These are phyloP conservation scores for Onychostruthus taczanowskii DNA, from an alignment of 2,113 vertebrate genomes.

Conservation along the genomic window DNA sequence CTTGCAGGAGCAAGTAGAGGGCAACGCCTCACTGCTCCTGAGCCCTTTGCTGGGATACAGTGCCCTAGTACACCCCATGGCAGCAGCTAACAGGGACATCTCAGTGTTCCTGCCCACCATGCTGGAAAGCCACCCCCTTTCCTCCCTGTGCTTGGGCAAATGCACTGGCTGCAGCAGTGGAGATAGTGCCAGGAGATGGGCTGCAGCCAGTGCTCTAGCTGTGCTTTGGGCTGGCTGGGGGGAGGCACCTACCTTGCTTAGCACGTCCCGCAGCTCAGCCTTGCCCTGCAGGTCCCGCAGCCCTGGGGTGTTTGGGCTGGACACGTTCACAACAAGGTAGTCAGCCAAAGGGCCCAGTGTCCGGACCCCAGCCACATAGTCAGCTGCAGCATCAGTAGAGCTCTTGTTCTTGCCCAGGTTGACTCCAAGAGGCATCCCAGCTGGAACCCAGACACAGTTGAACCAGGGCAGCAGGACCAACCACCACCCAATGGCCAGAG, in stretches of 20 bases:
- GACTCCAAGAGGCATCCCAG: constrained; percentile 88
- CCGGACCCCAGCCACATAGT: constrained; percentile 85
- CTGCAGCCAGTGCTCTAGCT: background rate
- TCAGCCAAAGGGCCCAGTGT: constrained; percentile 88
- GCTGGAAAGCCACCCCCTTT: fast-evolving
- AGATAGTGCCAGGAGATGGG: background rate
- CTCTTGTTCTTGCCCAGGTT: constrained; percentile 96
- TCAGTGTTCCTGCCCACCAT: background rate
- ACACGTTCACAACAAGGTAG: constrained; percentile 95
- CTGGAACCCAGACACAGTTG: constrained; percentile 47
- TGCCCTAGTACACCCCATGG: fast-evolving
- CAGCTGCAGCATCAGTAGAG: constrained; percentile 81
- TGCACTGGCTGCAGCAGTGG: background rate
- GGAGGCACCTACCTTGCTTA: constrained; percentile 77
- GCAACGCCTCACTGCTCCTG: background rate
- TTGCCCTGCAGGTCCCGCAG: constrained; percentile 88
- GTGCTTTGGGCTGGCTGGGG: background rate
- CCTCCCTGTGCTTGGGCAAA: background rate
- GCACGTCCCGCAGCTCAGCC: constrained; percentile 79
- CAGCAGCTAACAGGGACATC: background rate
- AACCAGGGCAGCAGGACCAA: background rate
- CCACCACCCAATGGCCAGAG: background rate
- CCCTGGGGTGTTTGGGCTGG: constrained; percentile 93
- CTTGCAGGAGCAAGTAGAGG: background rate
- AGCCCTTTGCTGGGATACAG: background rate